Evolutionary conservation across 1,140 invertebrate species (phyloP).

Genomic region (Habropoda laboriosa): DNA sequence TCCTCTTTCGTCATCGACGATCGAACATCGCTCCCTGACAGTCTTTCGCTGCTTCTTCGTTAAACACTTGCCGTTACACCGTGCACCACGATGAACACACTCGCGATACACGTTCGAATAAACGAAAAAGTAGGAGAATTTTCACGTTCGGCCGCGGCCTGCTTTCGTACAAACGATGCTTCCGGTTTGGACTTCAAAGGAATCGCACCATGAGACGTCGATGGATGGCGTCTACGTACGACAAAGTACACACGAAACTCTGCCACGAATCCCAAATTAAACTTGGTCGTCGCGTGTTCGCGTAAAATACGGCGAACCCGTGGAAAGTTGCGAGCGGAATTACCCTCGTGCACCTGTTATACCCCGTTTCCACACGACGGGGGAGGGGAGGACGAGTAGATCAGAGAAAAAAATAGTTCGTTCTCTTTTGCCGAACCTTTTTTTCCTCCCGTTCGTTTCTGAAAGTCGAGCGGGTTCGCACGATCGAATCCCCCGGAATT

Average conservation of each 20-base stretch:
- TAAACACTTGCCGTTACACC: too few species aligned
- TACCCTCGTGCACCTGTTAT: slow-evolving; percentile 26
- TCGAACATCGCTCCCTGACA: not conserved
- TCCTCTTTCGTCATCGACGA: slow-evolving; percentile 50
- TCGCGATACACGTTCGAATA: slow-evolving; percentile 4
- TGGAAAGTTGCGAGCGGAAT: slow-evolving; percentile 29
- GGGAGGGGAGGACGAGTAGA: not conserved
- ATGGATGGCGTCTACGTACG: slow-evolving; percentile 47
- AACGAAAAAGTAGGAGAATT: slow-evolving; percentile 24
- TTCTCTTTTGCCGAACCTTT: not conserved
- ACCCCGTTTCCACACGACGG: not conserved
- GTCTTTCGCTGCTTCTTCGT: not conserved
- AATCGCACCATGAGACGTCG: slow-evolving; percentile 41
- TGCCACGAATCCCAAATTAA: slow-evolving; percentile 56
- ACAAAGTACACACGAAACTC: slow-evolving; percentile 50
- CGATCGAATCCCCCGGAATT: too few species aligned
- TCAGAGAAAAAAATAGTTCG: slow-evolving; percentile 6
- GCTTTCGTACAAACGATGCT: slow-evolving; percentile 51
- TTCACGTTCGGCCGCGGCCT: slow-evolving; percentile 23
- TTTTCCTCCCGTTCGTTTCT: not conserved
- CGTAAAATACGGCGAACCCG: slow-evolving; percentile 36
- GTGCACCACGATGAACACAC: too few species aligned
- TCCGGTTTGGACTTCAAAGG: slow-evolving; percentile 62
- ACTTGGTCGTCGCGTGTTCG: slow-evolving; percentile 38
- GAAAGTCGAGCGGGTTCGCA: too few species aligned